phyloP scores from a whole-genome alignment of 2,888 invertebrate species.

The Ophioninae sp. region DNA sequence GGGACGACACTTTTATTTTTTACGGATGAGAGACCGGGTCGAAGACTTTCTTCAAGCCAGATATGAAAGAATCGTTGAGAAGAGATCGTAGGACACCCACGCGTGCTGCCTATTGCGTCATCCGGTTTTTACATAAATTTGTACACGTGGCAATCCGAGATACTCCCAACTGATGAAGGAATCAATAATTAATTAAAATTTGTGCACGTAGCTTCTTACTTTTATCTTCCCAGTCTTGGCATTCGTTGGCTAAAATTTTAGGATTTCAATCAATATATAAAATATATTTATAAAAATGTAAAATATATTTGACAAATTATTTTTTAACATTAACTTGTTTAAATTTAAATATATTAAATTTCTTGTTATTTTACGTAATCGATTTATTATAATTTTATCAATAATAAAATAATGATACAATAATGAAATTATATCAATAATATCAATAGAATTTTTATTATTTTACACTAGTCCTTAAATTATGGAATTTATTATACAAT shows the following conservation, averaged over 20 bases:
- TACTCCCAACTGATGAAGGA: neutral
- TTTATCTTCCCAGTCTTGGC: neutral
- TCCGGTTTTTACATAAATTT: slow-evolving; percentile 18
- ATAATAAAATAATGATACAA: too few species aligned
- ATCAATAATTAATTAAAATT: slow-evolving; percentile 6
- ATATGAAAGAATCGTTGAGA: slow-evolving; percentile 15
- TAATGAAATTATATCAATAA: too few species aligned
- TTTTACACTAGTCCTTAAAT: too few species aligned
- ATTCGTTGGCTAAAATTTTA: neutral
- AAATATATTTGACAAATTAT: too few species aligned
- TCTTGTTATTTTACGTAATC: too few species aligned
- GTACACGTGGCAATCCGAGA: neutral
- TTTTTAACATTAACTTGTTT: too few species aligned
- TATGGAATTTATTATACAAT: neutral
- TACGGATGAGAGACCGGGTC: slow-evolving; percentile 26
- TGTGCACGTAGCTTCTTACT: slow-evolving; percentile 1
- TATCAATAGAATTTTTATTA: too few species aligned
- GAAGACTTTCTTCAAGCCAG: slow-evolving; percentile 29
- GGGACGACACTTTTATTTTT: slow-evolving; percentile 21
- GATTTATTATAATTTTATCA: too few species aligned
- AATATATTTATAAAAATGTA: too few species aligned
- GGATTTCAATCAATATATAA: neutral
- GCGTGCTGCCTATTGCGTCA: slow-evolving; percentile 25
- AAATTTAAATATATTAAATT: too few species aligned
- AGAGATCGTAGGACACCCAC: slow-evolving; percentile 22